A percentile compares a stretch with the other conserved stretches of the same genome.
Evolutionary conservation across 2,888 invertebrate species (phyloP).

Genomic region (Capitulum mitella): DNA sequence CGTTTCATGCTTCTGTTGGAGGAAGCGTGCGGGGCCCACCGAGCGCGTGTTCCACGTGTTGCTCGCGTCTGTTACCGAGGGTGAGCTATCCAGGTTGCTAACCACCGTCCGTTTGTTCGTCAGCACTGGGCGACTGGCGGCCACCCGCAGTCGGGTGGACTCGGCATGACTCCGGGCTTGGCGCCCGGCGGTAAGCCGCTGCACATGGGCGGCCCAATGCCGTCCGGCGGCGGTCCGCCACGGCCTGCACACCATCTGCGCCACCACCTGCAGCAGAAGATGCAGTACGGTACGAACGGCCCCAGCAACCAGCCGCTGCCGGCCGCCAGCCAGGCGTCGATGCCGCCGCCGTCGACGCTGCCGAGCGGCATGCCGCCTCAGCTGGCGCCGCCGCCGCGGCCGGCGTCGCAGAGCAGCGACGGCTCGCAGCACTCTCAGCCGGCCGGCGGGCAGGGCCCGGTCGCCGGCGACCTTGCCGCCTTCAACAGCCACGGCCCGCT

Average conservation of each 20-base stretch:
- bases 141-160: background rate
- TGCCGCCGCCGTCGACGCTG: slow-evolving; percentile 36
- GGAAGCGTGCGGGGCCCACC: no score
- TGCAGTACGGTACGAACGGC: slow-evolving; percentile 29
- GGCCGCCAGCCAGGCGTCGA: slow-evolving; percentile 27
- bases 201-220: slow-evolving; percentile 23
- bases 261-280: slow-evolving; percentile 31
- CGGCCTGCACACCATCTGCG: slow-evolving; percentile 28
- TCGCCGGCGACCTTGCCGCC: slow-evolving; percentile 24
- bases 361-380: slow-evolving; percentile 28
- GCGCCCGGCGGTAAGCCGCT: background rate
- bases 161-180: background rate
- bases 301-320: slow-evolving; percentile 29
- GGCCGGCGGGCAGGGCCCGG: no score
- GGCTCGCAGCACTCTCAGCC: slow-evolving; percentile 38
- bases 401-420: slow-evolving; percentile 37
- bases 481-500: slow-evolving; percentile 26
- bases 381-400: slow-evolving; percentile 36
- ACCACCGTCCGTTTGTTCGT: no score
- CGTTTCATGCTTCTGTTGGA: no score
- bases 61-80: no score
- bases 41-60: no score
- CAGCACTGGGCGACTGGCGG: background rate
- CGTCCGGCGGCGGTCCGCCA: slow-evolving; percentile 30
- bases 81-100: no score